These are phyloP conservation scores for Ploceus nigricollis DNA, from an alignment of 2,113 vertebrate genomes.

Conservation along the genomic window DNA sequence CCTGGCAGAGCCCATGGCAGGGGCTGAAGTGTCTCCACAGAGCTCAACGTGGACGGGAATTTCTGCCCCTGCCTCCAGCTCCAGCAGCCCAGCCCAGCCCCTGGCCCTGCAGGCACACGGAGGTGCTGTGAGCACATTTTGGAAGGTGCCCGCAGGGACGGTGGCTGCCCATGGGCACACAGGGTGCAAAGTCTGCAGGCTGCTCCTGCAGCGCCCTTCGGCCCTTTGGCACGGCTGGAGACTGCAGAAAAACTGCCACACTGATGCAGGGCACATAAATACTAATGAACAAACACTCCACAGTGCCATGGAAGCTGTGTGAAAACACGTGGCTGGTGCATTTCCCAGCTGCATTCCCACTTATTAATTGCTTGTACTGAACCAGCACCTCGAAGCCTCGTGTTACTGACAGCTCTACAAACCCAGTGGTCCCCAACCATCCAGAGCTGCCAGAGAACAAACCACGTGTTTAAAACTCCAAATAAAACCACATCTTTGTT, in stretches of 20 bases:
- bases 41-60: not conserved
- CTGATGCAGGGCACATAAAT: not conserved
- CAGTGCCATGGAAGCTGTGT: not conserved
- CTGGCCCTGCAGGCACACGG: fast-evolving
- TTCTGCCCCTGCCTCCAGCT: not conserved
- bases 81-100: not conserved
- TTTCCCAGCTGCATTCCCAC: not conserved
- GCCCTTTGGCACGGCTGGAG: not conserved
- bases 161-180: not conserved
- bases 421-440: not conserved
- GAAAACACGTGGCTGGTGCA: not conserved
- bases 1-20: not conserved
- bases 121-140: not conserved
- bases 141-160: not conserved
- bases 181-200: not conserved
- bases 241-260: not conserved
- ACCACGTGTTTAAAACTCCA: not conserved
- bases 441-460: not conserved
- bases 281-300: fast-evolving
- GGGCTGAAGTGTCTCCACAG: too few relatives aligned
- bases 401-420: not conserved
- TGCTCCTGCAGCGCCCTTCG: not conserved
- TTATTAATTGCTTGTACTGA: not conserved
- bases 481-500: not conserved
- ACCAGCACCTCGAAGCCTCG: not conserved